Evolutionary conservation across 35 echinoderm and acorn worm species (phyloP).

Genomic region (Apostichopus californicus): DNA sequence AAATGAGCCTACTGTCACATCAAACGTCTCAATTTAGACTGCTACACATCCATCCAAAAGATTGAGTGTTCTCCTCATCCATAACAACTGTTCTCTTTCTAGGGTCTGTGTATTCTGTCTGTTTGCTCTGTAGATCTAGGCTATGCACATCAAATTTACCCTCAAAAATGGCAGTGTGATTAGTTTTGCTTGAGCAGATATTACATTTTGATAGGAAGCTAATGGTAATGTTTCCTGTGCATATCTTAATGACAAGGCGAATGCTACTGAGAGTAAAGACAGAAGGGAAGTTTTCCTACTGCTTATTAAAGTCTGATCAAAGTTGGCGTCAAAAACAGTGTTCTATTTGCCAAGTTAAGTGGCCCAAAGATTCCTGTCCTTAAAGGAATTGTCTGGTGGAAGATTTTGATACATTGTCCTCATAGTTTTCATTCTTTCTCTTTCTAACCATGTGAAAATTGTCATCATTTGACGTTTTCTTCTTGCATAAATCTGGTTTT

Average conservation of each 20-base stretch:
- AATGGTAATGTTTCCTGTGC: conserved; percentile 22
- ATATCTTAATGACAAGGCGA: background rate
- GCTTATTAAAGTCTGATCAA: background rate
- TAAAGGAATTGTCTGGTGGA: background rate
- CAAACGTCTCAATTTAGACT: background rate
- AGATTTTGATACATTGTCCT: no score
- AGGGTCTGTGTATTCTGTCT: background rate
- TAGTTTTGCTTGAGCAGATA: background rate
- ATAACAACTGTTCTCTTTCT: no score
- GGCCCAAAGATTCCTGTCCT: background rate
- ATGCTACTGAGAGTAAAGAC: background rate
- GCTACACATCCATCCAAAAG: background rate
- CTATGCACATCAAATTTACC: conserved; percentile 46
- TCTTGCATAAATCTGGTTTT: no score
- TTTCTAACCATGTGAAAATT: no score
- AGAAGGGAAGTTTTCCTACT: background rate
- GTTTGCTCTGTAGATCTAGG: conserved; percentile 47
- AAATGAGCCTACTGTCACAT: background rate
- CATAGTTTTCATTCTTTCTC: no score
- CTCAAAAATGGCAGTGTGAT: conserved; percentile 11
- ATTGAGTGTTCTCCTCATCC: background rate
- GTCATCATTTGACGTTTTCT: no score
- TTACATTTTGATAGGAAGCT: conserved; percentile 20
- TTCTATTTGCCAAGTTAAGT: background rate
- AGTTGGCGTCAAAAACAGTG: background rate